Evolutionary conservation across 2,113 vertebrate species (phyloP).

Genomic region (Solea senegalensis): DNA sequence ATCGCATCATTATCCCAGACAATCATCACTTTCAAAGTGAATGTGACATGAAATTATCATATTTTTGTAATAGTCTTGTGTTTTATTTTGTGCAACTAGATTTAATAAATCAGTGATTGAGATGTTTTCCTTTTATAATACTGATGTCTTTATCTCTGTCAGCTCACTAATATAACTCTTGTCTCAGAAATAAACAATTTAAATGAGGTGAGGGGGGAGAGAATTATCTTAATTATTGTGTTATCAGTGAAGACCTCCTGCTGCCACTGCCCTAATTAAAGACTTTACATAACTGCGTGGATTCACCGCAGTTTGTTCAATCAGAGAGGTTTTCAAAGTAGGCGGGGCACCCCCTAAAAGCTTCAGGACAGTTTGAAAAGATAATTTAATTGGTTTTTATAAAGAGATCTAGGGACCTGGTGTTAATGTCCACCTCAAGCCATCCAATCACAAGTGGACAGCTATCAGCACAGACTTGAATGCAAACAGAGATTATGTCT

Average conservation of each 20-base stretch:
- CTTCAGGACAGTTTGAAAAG: not conserved
- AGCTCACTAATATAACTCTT: not conserved
- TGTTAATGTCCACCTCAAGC: too few relatives aligned
- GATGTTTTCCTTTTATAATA: too few relatives aligned
- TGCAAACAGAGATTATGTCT: too few relatives aligned
- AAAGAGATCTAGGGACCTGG: too few relatives aligned
- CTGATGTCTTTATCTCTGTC: not conserved
- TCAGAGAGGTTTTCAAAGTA: not conserved
- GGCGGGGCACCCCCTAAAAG: not conserved
- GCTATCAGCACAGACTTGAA: too few relatives aligned
- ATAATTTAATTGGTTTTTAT: not conserved
- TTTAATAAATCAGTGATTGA: too few relatives aligned
- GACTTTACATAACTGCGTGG: conserved; percentile 7
- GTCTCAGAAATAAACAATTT: not conserved
- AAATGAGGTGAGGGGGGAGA: not conserved
- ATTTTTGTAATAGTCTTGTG: too few relatives aligned
- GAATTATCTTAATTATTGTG: conserved; percentile 1
- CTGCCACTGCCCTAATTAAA: conserved; percentile 13
- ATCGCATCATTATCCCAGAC: too few relatives aligned
- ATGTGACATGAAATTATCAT: too few relatives aligned
- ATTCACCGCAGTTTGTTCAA: not conserved
- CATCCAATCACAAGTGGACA: too few relatives aligned
- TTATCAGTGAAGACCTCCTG: conserved; percentile 12
- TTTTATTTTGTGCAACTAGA: too few relatives aligned
- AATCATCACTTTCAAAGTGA: too few relatives aligned